Conservation (phyloP, 1,140 invertebrate genomes). For the Trachymyrmex cornetzi region DNA sequence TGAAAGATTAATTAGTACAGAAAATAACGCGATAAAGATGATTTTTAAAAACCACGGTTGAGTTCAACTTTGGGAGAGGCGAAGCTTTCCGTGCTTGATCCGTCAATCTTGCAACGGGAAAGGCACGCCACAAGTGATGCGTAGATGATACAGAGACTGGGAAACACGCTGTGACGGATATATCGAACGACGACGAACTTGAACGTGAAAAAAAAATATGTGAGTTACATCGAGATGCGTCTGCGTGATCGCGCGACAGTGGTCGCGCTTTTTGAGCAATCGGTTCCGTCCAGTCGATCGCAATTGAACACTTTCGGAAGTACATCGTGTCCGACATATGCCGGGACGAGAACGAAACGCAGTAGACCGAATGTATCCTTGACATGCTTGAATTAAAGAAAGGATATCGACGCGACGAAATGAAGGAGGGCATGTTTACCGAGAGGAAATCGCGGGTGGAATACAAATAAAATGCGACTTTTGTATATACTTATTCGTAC, state of each 20-base stretch:
- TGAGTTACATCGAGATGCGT: slow-evolving; percentile 21
- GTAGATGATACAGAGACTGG: slow-evolving; percentile 12
- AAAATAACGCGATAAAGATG: background rate
- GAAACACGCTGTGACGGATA: background rate
- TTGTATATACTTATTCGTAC: background rate
- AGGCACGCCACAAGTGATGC: background rate
- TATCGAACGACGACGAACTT: slow-evolving; percentile 55
- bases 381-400: slow-evolving; percentile 18
- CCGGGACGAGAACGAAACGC: background rate
- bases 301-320: slow-evolving; percentile 3
- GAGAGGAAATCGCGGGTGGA: background rate
- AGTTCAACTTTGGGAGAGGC: slow-evolving; percentile 4
- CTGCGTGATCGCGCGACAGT: slow-evolving; percentile 37
- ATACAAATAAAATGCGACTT: slow-evolving; percentile 14
- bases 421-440: background rate
- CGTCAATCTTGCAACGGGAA: background rate
- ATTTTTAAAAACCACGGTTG: background rate
- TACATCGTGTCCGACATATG: background rate
- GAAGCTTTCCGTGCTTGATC: background rate
- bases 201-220: slow-evolving; percentile 43
- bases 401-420: background rate
- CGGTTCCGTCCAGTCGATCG: slow-evolving; percentile 27
- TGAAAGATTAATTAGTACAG: background rate
- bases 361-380: background rate
- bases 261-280: slow-evolving; percentile 31